Conservation (phyloP, 2,888 invertebrate species). For the Drosophila mulleri region DNA sequence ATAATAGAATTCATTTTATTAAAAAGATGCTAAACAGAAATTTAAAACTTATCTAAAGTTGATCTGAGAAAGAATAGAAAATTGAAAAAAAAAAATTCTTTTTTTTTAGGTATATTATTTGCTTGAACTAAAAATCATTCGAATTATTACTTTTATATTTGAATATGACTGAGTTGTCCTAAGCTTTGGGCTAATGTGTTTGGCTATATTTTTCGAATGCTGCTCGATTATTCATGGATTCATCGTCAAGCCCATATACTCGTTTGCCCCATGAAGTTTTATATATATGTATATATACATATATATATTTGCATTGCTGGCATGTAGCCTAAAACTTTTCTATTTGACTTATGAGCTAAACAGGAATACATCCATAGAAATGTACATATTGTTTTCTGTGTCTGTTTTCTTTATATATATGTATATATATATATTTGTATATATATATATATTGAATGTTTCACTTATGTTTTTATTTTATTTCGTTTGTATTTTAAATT, state of each 20-base stretch:
- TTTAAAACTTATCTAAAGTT: too few species aligned
- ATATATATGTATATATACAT: not conserved
- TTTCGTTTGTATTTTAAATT: slow-evolving; percentile 65
- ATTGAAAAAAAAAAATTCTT: too few species aligned
- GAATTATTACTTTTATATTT: too few species aligned
- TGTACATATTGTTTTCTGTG: slow-evolving; percentile 33
- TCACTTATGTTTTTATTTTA: slow-evolving; percentile 17
- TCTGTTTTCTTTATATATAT: slow-evolving; percentile 33
- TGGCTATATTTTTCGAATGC: too few species aligned
- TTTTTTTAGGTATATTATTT: too few species aligned
- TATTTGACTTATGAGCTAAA: slow-evolving; percentile 63
- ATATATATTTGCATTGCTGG: slow-evolving; percentile 3
- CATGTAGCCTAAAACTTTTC: slow-evolving; percentile 48
- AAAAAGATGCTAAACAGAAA: too few species aligned
- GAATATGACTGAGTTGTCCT: too few species aligned
- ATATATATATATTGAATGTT: slow-evolving; percentile 8
- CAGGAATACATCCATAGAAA: slow-evolving; percentile 65
- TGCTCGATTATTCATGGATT: not conserved
- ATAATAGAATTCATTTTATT: too few species aligned
- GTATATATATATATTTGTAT: slow-evolving; percentile 17
- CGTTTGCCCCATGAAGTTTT: slow-evolving; percentile 35
- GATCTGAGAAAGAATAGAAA: too few species aligned
- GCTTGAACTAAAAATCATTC: too few species aligned
- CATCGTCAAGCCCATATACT: slow-evolving; percentile 13
- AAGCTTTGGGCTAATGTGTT: too few species aligned